Evolutionary conservation across 2,113 vertebrate species (phyloP).

Genomic region (Platycercus adscitus): DNA sequence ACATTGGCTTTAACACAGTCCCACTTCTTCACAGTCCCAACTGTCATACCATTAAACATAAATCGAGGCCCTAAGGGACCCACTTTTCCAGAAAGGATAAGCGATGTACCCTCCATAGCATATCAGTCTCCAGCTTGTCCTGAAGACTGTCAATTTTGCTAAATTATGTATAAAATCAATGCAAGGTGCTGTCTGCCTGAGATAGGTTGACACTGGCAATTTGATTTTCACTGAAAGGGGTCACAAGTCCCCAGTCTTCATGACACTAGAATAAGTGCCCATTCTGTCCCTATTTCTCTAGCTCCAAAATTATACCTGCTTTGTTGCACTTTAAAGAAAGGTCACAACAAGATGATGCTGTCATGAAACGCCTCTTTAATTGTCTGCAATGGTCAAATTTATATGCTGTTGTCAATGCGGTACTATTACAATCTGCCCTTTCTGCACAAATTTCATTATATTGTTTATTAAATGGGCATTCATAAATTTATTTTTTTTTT

Average conservation of each 20-base stretch:
- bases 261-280: background rate
- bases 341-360: background rate
- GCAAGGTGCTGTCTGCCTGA: background rate
- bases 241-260: slow-evolving; percentile 35
- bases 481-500: background rate
- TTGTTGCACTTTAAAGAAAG: background rate
- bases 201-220: slow-evolving; percentile 46
- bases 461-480: background rate
- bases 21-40: background rate
- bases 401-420: background rate
- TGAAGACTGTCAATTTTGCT: slow-evolving; percentile 44
- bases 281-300: background rate
- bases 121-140: slow-evolving; percentile 57
- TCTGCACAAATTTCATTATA: background rate
- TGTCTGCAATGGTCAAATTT: background rate
- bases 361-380: background rate
- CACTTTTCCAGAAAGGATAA: slow-evolving; percentile 62
- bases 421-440: background rate
- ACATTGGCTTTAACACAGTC: background rate
- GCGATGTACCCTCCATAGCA: slow-evolving; percentile 57
- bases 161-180: slow-evolving; percentile 67
- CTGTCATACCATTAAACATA: slow-evolving; percentile 11
- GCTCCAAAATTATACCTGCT: background rate
- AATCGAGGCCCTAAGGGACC: slow-evolving; percentile 37
- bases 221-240: slow-evolving; percentile 13